A percentile compares a stretch with the other conserved stretches of the same genome.
phyloP scores from a whole-genome alignment of 2,888 invertebrate species.

The Bibio marci region DNA sequence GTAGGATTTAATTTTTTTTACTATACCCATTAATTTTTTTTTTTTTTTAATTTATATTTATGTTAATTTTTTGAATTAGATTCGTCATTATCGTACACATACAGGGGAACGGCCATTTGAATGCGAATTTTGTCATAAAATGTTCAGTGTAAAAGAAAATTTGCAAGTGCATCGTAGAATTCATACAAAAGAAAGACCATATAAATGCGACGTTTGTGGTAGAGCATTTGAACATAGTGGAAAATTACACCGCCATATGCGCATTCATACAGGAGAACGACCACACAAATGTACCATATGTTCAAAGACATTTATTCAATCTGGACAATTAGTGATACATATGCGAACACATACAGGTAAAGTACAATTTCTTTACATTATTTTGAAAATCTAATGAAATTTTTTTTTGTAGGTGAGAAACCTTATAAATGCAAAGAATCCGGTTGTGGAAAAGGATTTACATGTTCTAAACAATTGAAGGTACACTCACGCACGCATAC shows the following conservation, averaged over 20 bases:
- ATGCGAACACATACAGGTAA: constrained; percentile 68
- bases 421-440: constrained; percentile 67
- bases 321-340: constrained; percentile 79
- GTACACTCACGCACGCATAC: constrained; percentile 84
- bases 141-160: constrained; percentile 85
- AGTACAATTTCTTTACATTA: not conserved
- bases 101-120: constrained; percentile 83
- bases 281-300: constrained; percentile 81
- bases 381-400: not conserved
- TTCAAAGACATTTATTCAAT: constrained; percentile 79
- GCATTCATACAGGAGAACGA: constrained; percentile 70
- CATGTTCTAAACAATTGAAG: constrained; percentile 80
- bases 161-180: constrained; percentile 77
- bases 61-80: constrained; percentile 13
- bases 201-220: constrained; percentile 75
- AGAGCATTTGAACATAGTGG: constrained; percentile 84
- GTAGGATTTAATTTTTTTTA: constrained; percentile 21
- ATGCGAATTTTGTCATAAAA: constrained; percentile 83
- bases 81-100: constrained; percentile 73
- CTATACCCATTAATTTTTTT: not conserved
- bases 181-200: constrained; percentile 82
- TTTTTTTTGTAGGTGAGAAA: constrained; percentile 40
- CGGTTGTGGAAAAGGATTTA: constrained; percentile 80
- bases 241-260: constrained; percentile 75
- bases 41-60: not conserved